These are phyloP conservation scores for Okamejei kenojei DNA, from an alignment of 2,797 vertebrate species.

Conservation along the genomic window DNA sequence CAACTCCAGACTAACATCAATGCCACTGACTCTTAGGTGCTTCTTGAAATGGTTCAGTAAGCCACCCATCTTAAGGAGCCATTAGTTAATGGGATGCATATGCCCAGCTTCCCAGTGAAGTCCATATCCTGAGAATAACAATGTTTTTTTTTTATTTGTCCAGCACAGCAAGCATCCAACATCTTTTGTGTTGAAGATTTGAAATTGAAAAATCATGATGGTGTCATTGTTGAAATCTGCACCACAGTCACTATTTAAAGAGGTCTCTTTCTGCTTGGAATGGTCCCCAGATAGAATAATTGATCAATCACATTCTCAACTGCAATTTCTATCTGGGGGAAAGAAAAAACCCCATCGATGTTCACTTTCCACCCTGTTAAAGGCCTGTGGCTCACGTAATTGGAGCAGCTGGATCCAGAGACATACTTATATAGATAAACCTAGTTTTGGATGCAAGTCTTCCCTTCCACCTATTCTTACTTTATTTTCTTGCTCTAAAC, in stretches of 20 bases:
- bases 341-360: background rate
- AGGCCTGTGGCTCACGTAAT: too few species aligned
- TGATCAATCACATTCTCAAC: background rate
- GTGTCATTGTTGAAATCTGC: background rate
- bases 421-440: background rate
- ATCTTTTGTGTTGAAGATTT: background rate
- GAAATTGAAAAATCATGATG: background rate
- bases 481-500: background rate
- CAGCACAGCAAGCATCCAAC: background rate
- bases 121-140: too few species aligned
- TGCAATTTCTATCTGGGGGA: background rate
- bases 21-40: too few species aligned
- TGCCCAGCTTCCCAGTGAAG: too few species aligned
- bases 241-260: background rate
- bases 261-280: background rate
- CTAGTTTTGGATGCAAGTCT: background rate
- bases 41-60: too few species aligned
- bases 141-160: background rate
- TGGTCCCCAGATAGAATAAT: background rate
- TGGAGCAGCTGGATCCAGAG: background rate
- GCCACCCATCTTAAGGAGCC: too few species aligned
- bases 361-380: background rate
- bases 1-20: too few species aligned
- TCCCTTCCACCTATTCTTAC: background rate
- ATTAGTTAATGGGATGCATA: too few species aligned